Conservation (phyloP, 2,888 invertebrate genomes). For the Drosophila quinaria region DNA sequence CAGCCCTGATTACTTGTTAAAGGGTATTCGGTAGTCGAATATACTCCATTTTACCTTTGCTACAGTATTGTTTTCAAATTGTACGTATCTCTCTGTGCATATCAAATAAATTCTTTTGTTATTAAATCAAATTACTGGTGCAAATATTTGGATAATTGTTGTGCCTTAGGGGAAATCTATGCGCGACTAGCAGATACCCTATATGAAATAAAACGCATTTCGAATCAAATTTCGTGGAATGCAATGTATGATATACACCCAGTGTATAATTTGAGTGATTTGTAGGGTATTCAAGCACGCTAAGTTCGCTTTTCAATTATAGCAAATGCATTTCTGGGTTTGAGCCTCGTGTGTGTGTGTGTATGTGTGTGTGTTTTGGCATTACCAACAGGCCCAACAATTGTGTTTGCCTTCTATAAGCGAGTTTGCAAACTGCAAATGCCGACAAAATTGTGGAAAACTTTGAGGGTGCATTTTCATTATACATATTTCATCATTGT, state of each 20-base stretch:
- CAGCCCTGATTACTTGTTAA: background rate
- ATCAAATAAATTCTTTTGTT: conserved; percentile 10
- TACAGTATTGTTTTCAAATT: background rate
- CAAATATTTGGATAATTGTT: conserved; percentile 2
- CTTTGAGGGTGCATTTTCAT: conserved; percentile 42
- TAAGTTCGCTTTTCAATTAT: conserved; percentile 36
- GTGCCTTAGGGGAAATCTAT: background rate
- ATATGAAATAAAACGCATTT: too few relatives aligned
- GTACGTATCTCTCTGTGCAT: background rate
- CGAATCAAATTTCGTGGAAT: background rate
- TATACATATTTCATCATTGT: conserved; percentile 36
- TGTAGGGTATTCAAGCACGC: background rate
- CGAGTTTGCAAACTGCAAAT: conserved; percentile 47
- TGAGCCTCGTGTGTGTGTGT: background rate
- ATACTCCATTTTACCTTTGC: background rate
- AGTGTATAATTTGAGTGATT: background rate
- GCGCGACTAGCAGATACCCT: background rate
- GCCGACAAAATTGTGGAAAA: conserved; percentile 35
- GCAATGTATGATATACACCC: background rate
- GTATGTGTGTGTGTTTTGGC: conserved; percentile 1
- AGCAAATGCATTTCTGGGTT: conserved; percentile 29
- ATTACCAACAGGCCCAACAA: conserved; percentile 17
- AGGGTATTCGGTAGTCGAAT: conserved; percentile 1
- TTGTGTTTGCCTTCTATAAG: conserved; percentile 42
- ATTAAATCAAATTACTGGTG: conserved; percentile 4